Conservation (phyloP, 2,888 invertebrate genomes). For the Heliconius sara region DNA sequence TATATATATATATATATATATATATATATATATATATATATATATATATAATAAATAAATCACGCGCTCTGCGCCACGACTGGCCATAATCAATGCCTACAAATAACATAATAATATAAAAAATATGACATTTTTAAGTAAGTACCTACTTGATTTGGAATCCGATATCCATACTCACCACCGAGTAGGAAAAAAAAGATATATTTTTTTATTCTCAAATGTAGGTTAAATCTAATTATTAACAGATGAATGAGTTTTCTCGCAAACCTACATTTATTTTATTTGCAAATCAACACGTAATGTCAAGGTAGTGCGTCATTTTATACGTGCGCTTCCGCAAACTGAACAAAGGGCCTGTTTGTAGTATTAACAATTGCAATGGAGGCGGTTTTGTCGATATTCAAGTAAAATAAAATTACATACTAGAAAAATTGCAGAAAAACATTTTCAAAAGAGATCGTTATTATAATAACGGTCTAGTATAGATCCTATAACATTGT, state of each 20-base stretch:
- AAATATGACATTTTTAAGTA: too few relatives aligned
- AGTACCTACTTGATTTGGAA: too few relatives aligned
- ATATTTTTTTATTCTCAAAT: neutral
- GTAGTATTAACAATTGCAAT: neutral
- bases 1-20: too few relatives aligned
- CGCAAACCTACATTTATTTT: neutral
- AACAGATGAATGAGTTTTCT: neutral
- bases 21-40: too few relatives aligned
- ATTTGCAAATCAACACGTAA: conserved; percentile 21
- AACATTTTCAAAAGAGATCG: neutral
- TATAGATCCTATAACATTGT: too few relatives aligned
- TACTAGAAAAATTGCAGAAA: neutral
- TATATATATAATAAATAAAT: too few relatives aligned
- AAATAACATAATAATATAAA: too few relatives aligned
- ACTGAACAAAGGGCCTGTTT: conserved; percentile 4
- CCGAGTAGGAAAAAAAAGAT: too few relatives aligned
- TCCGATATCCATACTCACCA: too few relatives aligned
- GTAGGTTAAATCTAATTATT: conserved; percentile 6
- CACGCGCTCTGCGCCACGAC: too few relatives aligned
- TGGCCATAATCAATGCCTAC: too few relatives aligned
- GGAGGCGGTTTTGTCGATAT: neutral
- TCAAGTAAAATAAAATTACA: neutral
- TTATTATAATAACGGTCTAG: too few relatives aligned
- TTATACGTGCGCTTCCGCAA: conserved; percentile 11
- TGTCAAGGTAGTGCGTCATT: conserved; percentile 24